Base-by-base conservation (phyloP, 1,140 invertebrate species). In the Trichonephila clavata region DNA sequence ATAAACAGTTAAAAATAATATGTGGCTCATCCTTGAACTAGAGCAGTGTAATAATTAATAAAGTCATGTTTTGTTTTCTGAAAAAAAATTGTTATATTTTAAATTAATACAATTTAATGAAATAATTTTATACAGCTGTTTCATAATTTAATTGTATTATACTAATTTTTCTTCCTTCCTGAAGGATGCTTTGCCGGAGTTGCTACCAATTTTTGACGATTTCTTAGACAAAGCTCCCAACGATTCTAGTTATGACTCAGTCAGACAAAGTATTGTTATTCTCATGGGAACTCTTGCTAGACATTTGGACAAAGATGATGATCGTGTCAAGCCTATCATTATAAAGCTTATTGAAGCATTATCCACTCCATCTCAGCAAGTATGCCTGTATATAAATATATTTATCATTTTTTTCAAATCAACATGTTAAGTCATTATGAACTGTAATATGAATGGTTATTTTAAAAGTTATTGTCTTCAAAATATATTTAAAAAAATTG, bases 251-350 rank as follows among this genome's bases (percentile, higher is more conserved):
- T 99, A 97, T 95, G 99, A 99, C 96, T 97, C 98, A 10, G 98
- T 99, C 50, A 97, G 99, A 68, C 98, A 99, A 95, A 98, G 98
- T 94, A 98, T 99, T 68, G 98, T 99, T 59, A 98, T 99, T 95
- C 96, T 99, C 14, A 99, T 99, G 98, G 99, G 99, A 21, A 98
- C 98, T 0, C 96, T 99, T 94, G 99, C 99, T 2, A 97, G 98
- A 63, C 99, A 99, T 97, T 97, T 99, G 94, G 98, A 99, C 94
- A 98, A 98, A 86, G 97, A 98, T 95, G 98, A 99, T 96, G 96
- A 97, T 95, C 98, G 96, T 97, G 98, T 97, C 84, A 98, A 98
- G 95, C 98, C 99, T 3, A 99, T 99, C 95, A 98, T 99, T 21
- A 97, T 97, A 94, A 97, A 99, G 95, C 96, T 99, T 59, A 97